Evolutionary conservation across 2,888 invertebrate genomes (phyloP).

Genomic region (Nycteola revayana): DNA sequence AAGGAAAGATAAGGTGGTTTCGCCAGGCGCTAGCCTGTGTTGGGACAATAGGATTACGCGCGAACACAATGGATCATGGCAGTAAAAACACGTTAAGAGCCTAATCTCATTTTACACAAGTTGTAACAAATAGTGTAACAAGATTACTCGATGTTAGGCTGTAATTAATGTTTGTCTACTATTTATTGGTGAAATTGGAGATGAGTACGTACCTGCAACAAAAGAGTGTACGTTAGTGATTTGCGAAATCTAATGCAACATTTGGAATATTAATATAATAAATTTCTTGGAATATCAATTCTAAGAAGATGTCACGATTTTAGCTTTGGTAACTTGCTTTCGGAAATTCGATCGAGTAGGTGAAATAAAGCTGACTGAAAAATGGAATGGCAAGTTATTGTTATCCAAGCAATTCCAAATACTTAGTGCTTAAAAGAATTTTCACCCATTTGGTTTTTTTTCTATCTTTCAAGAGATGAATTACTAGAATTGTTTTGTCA

Average conservation of each 20-base stretch:
- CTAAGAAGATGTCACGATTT: no score
- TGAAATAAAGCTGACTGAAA: no score
- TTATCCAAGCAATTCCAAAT: no score
- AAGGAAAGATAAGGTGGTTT: slow-evolving; percentile 49
- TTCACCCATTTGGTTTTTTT: no score
- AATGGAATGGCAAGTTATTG: no score
- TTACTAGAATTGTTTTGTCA: no score
- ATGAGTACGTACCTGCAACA: slow-evolving; percentile 51
- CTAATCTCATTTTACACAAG: slow-evolving; percentile 64
- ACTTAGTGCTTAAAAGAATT: no score
- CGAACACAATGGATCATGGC: slow-evolving; percentile 57
- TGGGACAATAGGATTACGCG: slow-evolving; percentile 65
- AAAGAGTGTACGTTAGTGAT: slow-evolving; percentile 22
- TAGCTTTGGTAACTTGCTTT: no score
- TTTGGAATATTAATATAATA: no score
- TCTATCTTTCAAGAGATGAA: no score
- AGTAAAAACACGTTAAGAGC: slow-evolving; percentile 42
- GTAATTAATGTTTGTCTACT: slow-evolving; percentile 29
- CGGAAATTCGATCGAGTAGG: no score
- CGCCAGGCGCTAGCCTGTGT: slow-evolving; percentile 44
- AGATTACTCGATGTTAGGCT: slow-evolving; percentile 57
- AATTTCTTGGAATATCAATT: no score
- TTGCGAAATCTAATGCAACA: slow-evolving; percentile 3
- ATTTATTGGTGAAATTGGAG: slow-evolving; percentile 41
- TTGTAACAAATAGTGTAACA: slow-evolving; percentile 55